Evolutionary conservation across 1,140 invertebrate genomes (phyloP).

Genomic region (Sitobion miscanthi): DNA sequence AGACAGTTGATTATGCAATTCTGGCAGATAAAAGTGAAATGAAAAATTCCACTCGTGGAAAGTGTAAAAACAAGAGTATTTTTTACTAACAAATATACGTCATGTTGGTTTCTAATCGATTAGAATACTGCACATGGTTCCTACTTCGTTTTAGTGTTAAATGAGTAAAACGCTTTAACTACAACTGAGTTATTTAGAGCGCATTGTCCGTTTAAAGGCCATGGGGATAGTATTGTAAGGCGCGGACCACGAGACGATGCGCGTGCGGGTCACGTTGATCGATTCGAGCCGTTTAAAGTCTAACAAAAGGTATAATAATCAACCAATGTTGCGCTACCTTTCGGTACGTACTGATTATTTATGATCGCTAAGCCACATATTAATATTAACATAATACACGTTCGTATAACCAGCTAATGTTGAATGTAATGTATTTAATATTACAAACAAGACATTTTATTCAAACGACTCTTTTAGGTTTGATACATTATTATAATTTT

Average conservation of each 20-base stretch:
- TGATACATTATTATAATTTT: too few species aligned
- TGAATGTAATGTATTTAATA: too few species aligned
- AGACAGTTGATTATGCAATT: not conserved
- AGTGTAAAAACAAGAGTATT: not conserved
- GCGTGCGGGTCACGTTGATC: conserved; percentile 42
- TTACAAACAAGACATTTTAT: not conserved
- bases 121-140: not conserved
- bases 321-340: not conserved
- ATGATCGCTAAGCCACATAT: not conserved
- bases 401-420: not conserved
- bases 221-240: not conserved
- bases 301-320: not conserved
- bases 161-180: not conserved
- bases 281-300: not conserved
- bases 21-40: not conserved
- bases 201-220: not conserved
- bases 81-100: not conserved
- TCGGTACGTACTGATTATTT: not conserved
- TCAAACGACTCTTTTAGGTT: not conserved
- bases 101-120: not conserved
- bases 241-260: not conserved
- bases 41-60: not conserved
- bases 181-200: not conserved
- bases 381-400: not conserved
- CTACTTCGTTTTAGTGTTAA: not conserved